These are phyloP conservation scores for Steinernema carpocapsae DNA, from an alignment of 2,888 invertebrate species.

Conservation along the genomic window DNA sequence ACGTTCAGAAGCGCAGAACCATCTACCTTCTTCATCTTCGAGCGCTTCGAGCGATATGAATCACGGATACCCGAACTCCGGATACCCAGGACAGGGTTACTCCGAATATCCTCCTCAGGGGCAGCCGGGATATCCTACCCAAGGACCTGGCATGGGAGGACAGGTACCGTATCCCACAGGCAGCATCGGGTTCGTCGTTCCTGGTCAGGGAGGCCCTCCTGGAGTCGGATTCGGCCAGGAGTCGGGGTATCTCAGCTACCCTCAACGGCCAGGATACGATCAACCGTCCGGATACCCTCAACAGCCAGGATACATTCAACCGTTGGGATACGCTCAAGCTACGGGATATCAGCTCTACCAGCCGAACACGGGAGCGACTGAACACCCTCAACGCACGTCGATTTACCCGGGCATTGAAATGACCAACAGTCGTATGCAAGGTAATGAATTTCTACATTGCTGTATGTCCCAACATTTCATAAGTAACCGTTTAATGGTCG, in stretches of 20 bases:
- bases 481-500: too few relatives aligned
- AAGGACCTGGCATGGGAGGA: slow-evolving; percentile 3
- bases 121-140: neutral
- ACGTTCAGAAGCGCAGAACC: neutral
- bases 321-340: neutral
- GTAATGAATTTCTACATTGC: too few relatives aligned
- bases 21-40: neutral
- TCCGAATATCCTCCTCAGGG: slow-evolving; percentile 10
- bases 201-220: neutral
- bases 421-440: too few relatives aligned
- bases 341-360: neutral
- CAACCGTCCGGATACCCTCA: neutral
- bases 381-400: too few relatives aligned
- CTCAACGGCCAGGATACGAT: neutral
- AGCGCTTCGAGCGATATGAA: neutral
- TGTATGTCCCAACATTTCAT: too few relatives aligned
- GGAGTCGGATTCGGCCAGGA: neutral
- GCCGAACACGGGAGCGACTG: neutral
- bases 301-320: neutral
- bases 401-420: too few relatives aligned
- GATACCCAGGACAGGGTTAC: neutral
- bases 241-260: neutral
- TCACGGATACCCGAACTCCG: neutral
- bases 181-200: slow-evolving; percentile 9
- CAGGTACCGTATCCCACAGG: neutral